These are phyloP conservation scores for Eupelmus urozonus DNA, from an alignment of 2,888 invertebrate genomes.

Conservation along the genomic window DNA sequence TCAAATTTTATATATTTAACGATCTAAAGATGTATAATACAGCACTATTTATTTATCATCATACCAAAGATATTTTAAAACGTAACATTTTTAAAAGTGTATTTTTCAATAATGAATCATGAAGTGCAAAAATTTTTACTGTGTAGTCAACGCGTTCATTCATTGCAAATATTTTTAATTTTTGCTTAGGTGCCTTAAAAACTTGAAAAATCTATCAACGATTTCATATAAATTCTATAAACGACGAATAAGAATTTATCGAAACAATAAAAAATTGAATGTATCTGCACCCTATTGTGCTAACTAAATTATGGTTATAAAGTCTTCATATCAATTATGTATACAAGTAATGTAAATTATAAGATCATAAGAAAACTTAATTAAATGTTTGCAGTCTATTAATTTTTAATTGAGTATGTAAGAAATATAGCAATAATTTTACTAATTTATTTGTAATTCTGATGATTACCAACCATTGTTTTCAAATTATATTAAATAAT, in stretches of 20 bases:
- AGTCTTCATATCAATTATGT: too few species aligned
- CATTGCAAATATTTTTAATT: conserved; percentile 19
- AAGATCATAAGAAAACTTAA: conserved; percentile 14
- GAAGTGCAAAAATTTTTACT: conserved; percentile 40
- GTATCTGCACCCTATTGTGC: conserved; percentile 38
- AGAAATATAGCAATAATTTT: background rate
- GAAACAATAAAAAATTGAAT: conserved; percentile 8
- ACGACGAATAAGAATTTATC: background rate
- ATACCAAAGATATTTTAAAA: conserved; percentile 35
- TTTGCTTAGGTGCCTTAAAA: conserved; percentile 41
- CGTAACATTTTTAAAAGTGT: background rate
- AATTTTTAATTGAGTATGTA: conserved; percentile 21
- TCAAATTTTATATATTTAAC: conserved; percentile 1
- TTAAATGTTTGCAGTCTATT: background rate
- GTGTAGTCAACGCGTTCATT: conserved; percentile 13
- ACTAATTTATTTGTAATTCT: conserved; percentile 33
- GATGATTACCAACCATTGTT: conserved; percentile 1
- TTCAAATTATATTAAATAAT: conserved; percentile 12
- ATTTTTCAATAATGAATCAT: background rate
- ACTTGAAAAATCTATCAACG: conserved; percentile 8
- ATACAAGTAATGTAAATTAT: conserved; percentile 19
- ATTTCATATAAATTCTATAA: conserved; percentile 20
- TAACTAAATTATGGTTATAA: conserved; percentile 4
- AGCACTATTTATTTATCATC: conserved; percentile 12
- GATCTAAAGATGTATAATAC: background rate